These are phyloP conservation scores for Dysmachus trigonus DNA, from an alignment of 2,888 invertebrate genomes.

Conservation along the genomic window DNA sequence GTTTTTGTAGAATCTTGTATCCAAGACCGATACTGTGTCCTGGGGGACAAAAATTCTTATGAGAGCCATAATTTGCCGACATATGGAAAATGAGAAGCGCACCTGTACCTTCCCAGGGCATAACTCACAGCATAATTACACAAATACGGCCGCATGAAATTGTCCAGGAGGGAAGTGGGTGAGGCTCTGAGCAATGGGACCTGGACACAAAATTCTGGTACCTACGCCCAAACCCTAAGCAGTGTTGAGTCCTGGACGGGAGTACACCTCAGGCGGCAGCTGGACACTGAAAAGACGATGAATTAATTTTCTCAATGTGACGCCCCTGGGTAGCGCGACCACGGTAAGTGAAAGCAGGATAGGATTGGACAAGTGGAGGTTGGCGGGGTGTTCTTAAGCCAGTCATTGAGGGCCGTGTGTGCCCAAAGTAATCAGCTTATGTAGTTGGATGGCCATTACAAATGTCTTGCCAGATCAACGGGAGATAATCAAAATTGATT, in stretches of 20 bases:
- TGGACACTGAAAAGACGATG: neutral
- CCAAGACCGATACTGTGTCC: neutral
- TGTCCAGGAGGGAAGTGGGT: neutral
- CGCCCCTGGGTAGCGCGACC: neutral
- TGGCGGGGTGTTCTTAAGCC: neutral
- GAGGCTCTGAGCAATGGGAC: neutral
- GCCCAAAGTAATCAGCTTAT: slow-evolving; percentile 10
- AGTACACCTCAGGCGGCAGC: neutral
- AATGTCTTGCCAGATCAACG: slow-evolving; percentile 25
- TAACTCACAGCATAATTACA: neutral
- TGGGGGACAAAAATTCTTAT: neutral
- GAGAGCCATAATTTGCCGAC: neutral
- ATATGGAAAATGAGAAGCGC: neutral
- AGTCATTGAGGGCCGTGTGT: neutral
- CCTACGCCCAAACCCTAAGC: neutral
- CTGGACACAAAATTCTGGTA: neutral
- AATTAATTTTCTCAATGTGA: slow-evolving; percentile 20
- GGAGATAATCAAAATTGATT: slow-evolving; percentile 23
- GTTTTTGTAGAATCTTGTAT: neutral
- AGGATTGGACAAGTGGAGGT: too few relatives aligned
- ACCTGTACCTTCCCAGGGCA: neutral
- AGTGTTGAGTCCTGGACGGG: neutral
- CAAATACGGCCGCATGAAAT: neutral
- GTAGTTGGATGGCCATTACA: neutral
- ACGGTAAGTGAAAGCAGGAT: neutral